phyloP scores from a whole-genome alignment of 1,140 invertebrate genomes.

The Drosophila kikkawai region DNA sequence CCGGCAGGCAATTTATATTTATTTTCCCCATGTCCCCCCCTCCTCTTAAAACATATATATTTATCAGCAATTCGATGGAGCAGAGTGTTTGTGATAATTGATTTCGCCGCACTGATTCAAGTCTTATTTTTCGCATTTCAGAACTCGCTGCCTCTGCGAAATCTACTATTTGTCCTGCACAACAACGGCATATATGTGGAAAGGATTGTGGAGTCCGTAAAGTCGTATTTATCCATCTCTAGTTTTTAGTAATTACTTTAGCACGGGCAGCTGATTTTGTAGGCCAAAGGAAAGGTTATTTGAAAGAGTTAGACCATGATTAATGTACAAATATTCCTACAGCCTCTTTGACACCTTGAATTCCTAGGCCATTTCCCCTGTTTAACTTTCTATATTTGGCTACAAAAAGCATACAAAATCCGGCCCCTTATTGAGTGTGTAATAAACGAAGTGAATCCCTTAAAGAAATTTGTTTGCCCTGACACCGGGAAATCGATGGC shows the following conservation, averaged over 20 bases:
- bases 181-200: conserved; percentile 69
- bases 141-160: conserved; percentile 68
- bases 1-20: conserved; percentile 65
- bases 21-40: conserved; percentile 56
- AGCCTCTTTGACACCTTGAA: background rate
- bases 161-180: conserved; percentile 65
- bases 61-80: conserved; percentile 59
- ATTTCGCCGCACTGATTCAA: conserved; percentile 46
- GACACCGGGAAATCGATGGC: conserved; percentile 25
- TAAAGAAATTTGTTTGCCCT: conserved; percentile 22
- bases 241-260: conserved; percentile 36
- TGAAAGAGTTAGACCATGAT: background rate
- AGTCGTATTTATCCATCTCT: conserved; percentile 73
- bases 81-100: conserved; percentile 43
- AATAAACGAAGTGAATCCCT: conserved; percentile 42
- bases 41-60: conserved; percentile 34
- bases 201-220: conserved; percentile 74
- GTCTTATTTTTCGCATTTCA: conserved; percentile 44
- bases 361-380: background rate
- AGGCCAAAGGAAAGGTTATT: background rate
- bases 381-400: background rate
- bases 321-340: background rate
- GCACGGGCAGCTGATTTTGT: background rate
- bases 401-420: conserved; percentile 1
- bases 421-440: conserved; percentile 11